Base-by-base conservation (phyloP, 2,888 invertebrate genomes). In the Tromatobia lineatoria region DNA sequence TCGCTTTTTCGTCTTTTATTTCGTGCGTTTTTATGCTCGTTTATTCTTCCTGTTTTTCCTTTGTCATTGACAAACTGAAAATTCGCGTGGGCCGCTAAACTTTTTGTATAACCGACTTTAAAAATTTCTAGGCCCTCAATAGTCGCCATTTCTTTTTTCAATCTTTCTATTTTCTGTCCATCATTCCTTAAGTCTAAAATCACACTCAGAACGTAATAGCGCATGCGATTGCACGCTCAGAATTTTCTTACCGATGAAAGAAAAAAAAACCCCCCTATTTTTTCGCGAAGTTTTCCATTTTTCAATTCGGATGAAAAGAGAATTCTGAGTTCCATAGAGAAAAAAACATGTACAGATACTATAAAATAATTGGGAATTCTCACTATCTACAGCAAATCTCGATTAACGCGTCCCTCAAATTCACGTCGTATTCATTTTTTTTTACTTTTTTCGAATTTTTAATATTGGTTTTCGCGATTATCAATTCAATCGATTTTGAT, bases 131-230 rank as follows among this genome's bases (percentile, higher is more conserved):
- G 86, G 86, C 82, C 86, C 81, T 69, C 50, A 42, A 50, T 50
- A 61, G 38, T 66, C 54, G 15, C 47, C n/a, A 29, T 18, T 61
- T 54, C 54, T 23, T 73, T 18, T 38, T 25, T 29, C n/a, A 15
- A 11, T 2, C 25, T 47, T 6, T 47, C 42, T 59, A 42, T 20
- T 15, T 45, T 34, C 50, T 57, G 10, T 52, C 38, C 71, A 38
- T 80, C 76, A 57, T 80, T 71, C 23, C 87, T 89, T 88, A 89
- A 81, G 88, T 83, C 90, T 92, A 91, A 91, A 92, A 92, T 92
- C 93, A 92, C 93, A 92, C 92, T 91, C 91, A 90, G 91, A 92
- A 92, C 88, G 88, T 90, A 91, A 90, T 88, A 78, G 79, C 54
- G 57, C 78, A 78, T 73, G 64, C 74, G 66, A 59, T n/a, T 50